phyloP scores from a whole-genome alignment of 1,140 invertebrate genomes.

The Theocolax elegans region DNA sequence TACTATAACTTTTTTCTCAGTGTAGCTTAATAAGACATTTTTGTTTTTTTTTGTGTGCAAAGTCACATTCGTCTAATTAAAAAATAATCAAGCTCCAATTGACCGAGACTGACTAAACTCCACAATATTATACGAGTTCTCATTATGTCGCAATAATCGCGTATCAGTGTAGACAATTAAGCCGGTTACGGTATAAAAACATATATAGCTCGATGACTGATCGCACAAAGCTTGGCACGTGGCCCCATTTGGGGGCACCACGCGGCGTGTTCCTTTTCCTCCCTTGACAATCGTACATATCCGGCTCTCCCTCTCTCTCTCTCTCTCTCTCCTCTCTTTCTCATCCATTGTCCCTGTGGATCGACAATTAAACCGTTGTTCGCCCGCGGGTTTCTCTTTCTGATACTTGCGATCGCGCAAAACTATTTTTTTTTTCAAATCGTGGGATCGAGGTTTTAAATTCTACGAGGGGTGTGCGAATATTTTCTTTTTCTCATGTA shows the following conservation, averaged over 20 bases:
- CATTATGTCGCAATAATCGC: neutral
- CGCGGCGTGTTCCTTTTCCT: neutral
- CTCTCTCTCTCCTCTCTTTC: neutral
- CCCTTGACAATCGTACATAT: neutral
- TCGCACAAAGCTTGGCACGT: conserved; percentile 25
- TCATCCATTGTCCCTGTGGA: conserved; percentile 3
- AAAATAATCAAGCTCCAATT: too few species aligned
- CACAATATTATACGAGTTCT: too few species aligned
- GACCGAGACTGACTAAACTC: too few species aligned
- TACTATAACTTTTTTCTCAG: too few species aligned
- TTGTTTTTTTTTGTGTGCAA: too few species aligned
- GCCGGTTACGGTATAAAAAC: neutral
- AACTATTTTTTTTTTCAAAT: neutral
- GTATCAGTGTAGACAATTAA: neutral
- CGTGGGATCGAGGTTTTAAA: conserved; percentile 19
- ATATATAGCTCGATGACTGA: neutral
- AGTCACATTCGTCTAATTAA: too few species aligned
- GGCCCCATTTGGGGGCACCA: neutral
- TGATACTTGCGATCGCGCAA: neutral
- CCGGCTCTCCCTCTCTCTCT: neutral
- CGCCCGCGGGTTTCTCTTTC: neutral
- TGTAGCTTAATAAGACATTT: too few species aligned
- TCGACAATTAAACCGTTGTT: conserved; percentile 26
- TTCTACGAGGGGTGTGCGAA: conserved; percentile 5
- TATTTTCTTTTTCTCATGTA: neutral